Evolutionary conservation across 1,140 invertebrate species (phyloP), one percentile per base, ranked within the genome.

Genomic region (Drosophila malerkotliana): DNA sequence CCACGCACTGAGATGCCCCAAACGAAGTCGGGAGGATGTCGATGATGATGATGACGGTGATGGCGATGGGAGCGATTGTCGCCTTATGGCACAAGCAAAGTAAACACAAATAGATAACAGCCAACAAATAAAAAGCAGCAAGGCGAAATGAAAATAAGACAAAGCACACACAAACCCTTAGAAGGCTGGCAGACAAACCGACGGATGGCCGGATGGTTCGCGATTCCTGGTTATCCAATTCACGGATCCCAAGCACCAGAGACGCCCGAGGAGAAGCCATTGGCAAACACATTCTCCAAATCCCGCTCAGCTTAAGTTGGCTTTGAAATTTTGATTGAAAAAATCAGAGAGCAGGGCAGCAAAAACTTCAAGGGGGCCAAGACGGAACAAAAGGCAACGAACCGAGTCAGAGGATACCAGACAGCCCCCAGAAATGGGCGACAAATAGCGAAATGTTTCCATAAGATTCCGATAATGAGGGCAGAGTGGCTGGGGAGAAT

Each of bases 281-380:
- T 59, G 73, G 74, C 64, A 77, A 77, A 81, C 72, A 83, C 72
- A 83, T 77, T 80, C 77, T 39, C 60, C 72, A 88, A 88, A 88
- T 88, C 83, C 83, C 75, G 61, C 39, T 71, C 79, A 88, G 83
- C 83, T 88, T 88, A 88, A 84, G 79, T 72, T 89, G 72, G 83
- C 79, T 88, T 88, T 83, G 76, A 88, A 88, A 88, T 89, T 88
- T 88, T 88, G 83, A 88, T 88, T 88, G 83, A 88, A 88, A 88
- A 88, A 88, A 88, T 88, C 84, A 74, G 72, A 41, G 72, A 63
- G 41, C 18, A 21, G 7, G 18, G 15, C 7, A 18, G 15, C 14
- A 15, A 9, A 1, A 8, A 45, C 44, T 15, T 3, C 7, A 21
- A 9, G 15, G 2, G 48, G n/a, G 12, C n/a, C 14, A 12, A 15